Evolutionary conservation across 2,113 vertebrate genomes (phyloP).

Genomic region (Bufo gargarizans): DNA sequence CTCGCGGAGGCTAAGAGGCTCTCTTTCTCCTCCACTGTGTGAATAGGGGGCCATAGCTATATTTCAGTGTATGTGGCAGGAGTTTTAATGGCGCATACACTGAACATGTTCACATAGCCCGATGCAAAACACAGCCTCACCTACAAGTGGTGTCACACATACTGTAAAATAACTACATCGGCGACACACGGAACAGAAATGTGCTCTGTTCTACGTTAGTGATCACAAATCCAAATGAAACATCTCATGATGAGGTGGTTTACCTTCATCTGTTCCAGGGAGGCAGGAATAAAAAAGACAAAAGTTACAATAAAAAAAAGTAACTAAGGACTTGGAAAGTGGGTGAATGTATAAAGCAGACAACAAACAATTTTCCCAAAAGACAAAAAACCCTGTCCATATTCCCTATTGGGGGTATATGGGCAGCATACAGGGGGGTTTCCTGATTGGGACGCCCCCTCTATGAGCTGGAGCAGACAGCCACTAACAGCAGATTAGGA

Average conservation of each 20-base stretch:
- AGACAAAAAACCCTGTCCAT: not conserved
- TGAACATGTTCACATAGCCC: too few species aligned
- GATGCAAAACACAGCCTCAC: too few species aligned
- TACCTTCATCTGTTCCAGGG: slow-evolving; percentile 43
- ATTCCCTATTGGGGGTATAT: not conserved
- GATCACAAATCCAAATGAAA: not conserved
- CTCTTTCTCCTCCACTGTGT: too few species aligned
- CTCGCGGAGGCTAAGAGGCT: too few species aligned
- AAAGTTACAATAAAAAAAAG: slow-evolving; percentile 7
- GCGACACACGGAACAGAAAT: too few species aligned
- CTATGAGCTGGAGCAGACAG: not conserved
- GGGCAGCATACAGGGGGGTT: not conserved
- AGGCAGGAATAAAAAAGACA: slow-evolving; percentile 37
- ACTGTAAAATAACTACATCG: too few species aligned
- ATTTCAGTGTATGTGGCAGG: too few species aligned
- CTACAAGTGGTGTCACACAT: not conserved
- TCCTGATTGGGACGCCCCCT: too few species aligned
- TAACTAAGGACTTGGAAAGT: not conserved
- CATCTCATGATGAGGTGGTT: not conserved
- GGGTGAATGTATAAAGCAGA: too few species aligned
- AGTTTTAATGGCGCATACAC: too few species aligned
- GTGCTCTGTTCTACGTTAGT: too few species aligned
- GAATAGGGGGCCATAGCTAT: not conserved
- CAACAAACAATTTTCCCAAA: not conserved
- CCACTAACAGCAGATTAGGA: not conserved